Conservation (phyloP, 2,888 invertebrate species). For the Rotaria socialis region DNA sequence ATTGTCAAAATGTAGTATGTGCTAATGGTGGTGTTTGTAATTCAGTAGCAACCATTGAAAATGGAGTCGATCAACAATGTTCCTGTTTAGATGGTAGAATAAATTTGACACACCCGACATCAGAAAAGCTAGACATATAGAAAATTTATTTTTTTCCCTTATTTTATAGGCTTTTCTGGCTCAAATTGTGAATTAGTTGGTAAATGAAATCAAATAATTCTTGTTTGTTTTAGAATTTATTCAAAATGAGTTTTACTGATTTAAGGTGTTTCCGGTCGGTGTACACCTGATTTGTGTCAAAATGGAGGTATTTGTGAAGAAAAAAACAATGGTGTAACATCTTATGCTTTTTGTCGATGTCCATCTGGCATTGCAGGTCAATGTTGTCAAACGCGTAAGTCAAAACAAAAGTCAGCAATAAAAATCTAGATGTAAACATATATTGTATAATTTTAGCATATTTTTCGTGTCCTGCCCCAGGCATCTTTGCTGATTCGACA, state of each 20-base stretch:
- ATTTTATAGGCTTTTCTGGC: background rate
- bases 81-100: background rate
- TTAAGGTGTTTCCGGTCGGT: background rate
- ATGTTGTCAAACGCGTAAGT: background rate
- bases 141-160: no score
- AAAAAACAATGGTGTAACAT: background rate
- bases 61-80: background rate
- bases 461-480: background rate
- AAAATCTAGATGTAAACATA: background rate
- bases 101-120: background rate
- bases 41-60: background rate
- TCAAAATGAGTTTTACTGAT: background rate
- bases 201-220: background rate
- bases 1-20: background rate
- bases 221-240: background rate
- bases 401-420: background rate
- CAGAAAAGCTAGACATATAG: background rate
- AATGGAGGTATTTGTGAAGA: background rate
- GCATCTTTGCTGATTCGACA: background rate
- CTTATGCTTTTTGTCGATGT: background rate
- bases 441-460: background rate
- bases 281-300: background rate
- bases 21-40: conserved; percentile 21
- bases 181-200: background rate
- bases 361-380: background rate